Evolutionary conservation across 1,140 invertebrate genomes (phyloP).

Genomic region (Notospermus geniculatus): DNA sequence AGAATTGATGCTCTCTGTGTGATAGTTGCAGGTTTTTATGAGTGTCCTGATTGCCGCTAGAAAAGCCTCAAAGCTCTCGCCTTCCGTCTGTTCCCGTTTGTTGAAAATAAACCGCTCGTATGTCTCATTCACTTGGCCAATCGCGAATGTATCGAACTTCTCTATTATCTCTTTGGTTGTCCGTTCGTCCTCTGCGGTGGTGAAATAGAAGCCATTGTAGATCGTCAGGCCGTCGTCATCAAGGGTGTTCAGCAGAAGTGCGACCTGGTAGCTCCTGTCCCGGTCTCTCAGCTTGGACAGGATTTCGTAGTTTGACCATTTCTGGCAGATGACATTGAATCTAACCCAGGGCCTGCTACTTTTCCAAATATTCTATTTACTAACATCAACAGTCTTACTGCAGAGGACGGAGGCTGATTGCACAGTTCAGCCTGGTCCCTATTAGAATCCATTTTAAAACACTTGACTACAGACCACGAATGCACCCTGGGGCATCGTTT

Average conservation of each 20-base stretch:
- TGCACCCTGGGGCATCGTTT: too few relatives aligned
- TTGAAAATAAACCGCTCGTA: slow-evolving; percentile 3
- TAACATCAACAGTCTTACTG: too few relatives aligned
- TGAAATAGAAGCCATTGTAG: not conserved
- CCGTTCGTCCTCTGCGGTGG: not conserved
- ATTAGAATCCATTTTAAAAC: too few relatives aligned
- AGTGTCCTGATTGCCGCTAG: slow-evolving; percentile 1
- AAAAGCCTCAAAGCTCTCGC: not conserved
- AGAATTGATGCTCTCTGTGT: not conserved
- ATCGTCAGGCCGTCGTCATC: not conserved
- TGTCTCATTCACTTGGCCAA: slow-evolving; percentile 6
- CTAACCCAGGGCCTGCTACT: too few relatives aligned
- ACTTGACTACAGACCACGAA: too few relatives aligned
- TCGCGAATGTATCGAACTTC: not conserved
- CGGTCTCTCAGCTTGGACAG: not conserved
- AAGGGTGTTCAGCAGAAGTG: not conserved
- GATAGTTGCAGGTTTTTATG: slow-evolving; percentile 7
- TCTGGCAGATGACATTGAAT: too few relatives aligned
- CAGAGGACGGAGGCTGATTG: too few relatives aligned
- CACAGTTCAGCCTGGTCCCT: too few relatives aligned
- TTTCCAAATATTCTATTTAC: too few relatives aligned
- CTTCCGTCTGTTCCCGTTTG: not conserved
- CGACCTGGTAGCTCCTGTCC: not conserved
- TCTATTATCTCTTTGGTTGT: not conserved
- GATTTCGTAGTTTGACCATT: not conserved